Evolutionary conservation across 1,140 invertebrate genomes (phyloP).

Genomic region (Euglossa dilemma): DNA sequence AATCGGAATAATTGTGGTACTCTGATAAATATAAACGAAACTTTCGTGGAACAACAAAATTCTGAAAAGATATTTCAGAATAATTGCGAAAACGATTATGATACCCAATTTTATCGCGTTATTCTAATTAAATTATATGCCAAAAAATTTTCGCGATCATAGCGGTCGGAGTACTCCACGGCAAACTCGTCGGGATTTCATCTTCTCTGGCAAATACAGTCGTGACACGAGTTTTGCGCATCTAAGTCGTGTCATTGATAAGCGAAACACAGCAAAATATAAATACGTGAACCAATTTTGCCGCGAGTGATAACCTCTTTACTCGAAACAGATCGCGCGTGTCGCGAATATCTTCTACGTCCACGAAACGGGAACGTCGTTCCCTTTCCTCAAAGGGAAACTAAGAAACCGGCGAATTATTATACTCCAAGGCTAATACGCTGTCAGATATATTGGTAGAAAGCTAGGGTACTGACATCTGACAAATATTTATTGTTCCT

Average conservation of each 20-base stretch:
- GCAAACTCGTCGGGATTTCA: not conserved
- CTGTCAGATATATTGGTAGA: not conserved
- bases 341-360: not conserved
- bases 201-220: not conserved
- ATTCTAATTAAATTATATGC: too few relatives aligned
- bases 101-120: too few relatives aligned
- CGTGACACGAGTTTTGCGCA: not conserved
- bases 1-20: too few relatives aligned
- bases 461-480: not conserved
- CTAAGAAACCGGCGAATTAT: not conserved
- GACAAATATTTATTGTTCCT: too few relatives aligned
- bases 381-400: not conserved
- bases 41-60: too few relatives aligned
- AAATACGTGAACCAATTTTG: conserved; percentile 45
- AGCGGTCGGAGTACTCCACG: not conserved
- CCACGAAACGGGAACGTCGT: not conserved
- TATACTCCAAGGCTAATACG: not conserved
- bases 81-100: too few relatives aligned
- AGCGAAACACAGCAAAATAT: conserved; percentile 23
- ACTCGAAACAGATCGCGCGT: conserved; percentile 9
- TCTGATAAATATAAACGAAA: too few relatives aligned
- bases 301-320: conserved; percentile 42
- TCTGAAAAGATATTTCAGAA: too few relatives aligned
- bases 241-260: conserved; percentile 37
- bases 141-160: not conserved